These are phyloP conservation scores for Lasioglossum malachurum DNA, from an alignment of 2,888 invertebrate species.

Conservation along the genomic window DNA sequence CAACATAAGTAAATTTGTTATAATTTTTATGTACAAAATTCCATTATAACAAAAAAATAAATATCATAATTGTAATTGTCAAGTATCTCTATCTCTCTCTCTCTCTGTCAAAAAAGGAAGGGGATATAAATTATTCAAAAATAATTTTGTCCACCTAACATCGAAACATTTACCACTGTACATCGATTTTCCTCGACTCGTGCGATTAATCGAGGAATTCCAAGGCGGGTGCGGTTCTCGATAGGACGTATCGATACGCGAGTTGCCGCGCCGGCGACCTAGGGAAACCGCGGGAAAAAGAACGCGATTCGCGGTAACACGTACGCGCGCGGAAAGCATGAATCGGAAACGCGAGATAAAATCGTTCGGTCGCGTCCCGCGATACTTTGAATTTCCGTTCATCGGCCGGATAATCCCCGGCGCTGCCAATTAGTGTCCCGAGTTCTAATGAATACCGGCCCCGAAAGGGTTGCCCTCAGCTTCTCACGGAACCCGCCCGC, in stretches of 20 bases:
- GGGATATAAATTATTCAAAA: no score
- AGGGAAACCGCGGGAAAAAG: not conserved
- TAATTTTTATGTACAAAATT: no score
- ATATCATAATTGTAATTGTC: no score
- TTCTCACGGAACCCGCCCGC: not conserved
- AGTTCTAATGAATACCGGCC: conserved; percentile 18
- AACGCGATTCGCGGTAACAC: not conserved
- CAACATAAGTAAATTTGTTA: no score
- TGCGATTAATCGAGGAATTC: not conserved
- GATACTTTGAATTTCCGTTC: conserved; percentile 7
- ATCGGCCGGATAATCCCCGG: not conserved
- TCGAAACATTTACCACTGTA: no score
- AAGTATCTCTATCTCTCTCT: no score
- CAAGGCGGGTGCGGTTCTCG: not conserved
- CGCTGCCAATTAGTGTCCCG: conserved; percentile 9
- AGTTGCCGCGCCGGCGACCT: not conserved
- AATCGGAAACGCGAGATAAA: conserved; percentile 12
- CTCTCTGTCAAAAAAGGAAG: no score
- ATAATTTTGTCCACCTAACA: no score
- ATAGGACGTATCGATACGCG: not conserved
- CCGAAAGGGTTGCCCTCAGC: not conserved
- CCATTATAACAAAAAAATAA: no score
- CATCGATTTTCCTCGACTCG: no score
- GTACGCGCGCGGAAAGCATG: not conserved
- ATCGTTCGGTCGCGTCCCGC: not conserved